Conservation (phyloP, 1,140 invertebrate species). For the Leucophenga varia region DNA sequence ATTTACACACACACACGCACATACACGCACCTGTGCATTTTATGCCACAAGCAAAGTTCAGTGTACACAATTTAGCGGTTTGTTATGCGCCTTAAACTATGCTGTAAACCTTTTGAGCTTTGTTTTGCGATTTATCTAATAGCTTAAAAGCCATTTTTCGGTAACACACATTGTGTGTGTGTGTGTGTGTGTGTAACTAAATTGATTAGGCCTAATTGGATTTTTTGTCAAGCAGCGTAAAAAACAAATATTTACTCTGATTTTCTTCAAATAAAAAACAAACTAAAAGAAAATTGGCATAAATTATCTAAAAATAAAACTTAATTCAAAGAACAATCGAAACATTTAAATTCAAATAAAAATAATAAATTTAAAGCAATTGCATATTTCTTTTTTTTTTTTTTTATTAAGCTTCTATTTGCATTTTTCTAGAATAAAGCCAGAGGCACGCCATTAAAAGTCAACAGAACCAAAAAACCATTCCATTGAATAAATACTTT, state of each 20-base stretch:
- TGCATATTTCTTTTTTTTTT: neutral
- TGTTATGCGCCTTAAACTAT: neutral
- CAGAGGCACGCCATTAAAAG: conserved; percentile 38
- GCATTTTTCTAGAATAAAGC: conserved; percentile 1
- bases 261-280: conserved; percentile 43
- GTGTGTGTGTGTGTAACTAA: too few relatives aligned
- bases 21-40: too few relatives aligned
- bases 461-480: conserved; percentile 24
- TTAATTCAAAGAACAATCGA: conserved; percentile 35
- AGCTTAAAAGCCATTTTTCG: conserved; percentile 6
- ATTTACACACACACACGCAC: too few relatives aligned
- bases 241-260: conserved; percentile 9
- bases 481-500: conserved; percentile 38
- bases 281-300: too few relatives aligned
- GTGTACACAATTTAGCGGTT: neutral
- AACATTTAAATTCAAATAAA: conserved; percentile 39
- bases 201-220: too few relatives aligned
- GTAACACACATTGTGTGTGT: neutral
- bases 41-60: conserved; percentile 2
- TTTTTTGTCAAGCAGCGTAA: too few relatives aligned
- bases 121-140: conserved; percentile 15
- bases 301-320: too few relatives aligned
- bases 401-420: conserved; percentile 1
- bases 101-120: too few relatives aligned
- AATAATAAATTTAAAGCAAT: conserved; percentile 11